These are phyloP conservation scores for Chaetodon trifascialis DNA, from an alignment of 2,113 vertebrate species.

Conservation along the genomic window DNA sequence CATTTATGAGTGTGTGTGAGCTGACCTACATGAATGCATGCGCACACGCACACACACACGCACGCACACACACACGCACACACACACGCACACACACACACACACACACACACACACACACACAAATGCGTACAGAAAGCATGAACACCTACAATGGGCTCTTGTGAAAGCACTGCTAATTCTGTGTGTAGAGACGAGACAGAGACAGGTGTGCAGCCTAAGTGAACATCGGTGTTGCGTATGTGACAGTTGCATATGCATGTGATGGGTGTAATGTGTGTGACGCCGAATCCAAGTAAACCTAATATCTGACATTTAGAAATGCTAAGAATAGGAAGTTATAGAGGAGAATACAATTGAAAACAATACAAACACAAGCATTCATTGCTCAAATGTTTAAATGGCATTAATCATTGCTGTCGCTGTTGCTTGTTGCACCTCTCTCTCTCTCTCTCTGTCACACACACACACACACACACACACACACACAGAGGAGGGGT, in stretches of 20 bases:
- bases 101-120: too few species aligned
- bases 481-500: slow-evolving; percentile 24
- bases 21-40: not conserved
- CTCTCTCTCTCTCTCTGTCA: not conserved
- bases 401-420: slow-evolving; percentile 68
- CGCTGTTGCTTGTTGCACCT: slow-evolving; percentile 37
- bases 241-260: not conserved
- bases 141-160: not conserved
- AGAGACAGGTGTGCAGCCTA: not conserved
- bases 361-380: slow-evolving; percentile 28
- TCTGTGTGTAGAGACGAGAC: not conserved
- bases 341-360: not conserved
- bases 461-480: slow-evolving; percentile 21
- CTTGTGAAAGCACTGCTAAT: not conserved
- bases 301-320: slow-evolving; percentile 3
- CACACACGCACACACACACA: too few species aligned
- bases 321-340: slow-evolving; percentile 2
- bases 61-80: too few species aligned
- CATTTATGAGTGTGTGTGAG: not conserved
- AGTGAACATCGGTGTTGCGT: not conserved
- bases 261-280: not conserved
- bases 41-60: not conserved
- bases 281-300: not conserved
- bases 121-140: not conserved
- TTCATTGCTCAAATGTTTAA: slow-evolving; percentile 60